These are phyloP conservation scores for Drosophila obscura DNA, from an alignment of 1,140 invertebrate genomes.

Conservation along the genomic window DNA sequence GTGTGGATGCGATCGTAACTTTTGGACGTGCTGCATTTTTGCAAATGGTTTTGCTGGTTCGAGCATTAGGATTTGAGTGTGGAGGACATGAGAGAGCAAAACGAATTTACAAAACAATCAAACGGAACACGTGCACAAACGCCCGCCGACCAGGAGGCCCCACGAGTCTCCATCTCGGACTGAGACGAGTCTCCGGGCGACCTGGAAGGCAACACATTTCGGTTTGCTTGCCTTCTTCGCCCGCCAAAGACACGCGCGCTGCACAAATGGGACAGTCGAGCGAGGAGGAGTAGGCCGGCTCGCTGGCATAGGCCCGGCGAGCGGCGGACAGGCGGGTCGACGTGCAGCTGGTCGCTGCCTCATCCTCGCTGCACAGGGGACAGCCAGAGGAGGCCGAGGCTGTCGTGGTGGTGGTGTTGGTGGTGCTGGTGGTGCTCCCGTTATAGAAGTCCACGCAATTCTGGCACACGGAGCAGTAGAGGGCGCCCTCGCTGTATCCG, in stretches of 20 bases:
- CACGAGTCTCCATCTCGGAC: slow-evolving; percentile 16
- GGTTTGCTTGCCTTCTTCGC: slow-evolving; percentile 82
- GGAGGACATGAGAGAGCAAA: slow-evolving; percentile 85
- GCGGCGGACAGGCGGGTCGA: neutral
- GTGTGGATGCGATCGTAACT: slow-evolving; percentile 28
- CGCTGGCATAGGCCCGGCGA: too few relatives aligned
- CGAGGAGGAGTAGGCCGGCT: slow-evolving; percentile 50
- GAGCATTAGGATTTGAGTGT: slow-evolving; percentile 32
- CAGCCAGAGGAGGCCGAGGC: slow-evolving; percentile 59
- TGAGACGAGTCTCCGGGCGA: slow-evolving; percentile 12
- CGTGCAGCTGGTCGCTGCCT: slow-evolving; percentile 23
- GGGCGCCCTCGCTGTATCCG: slow-evolving; percentile 71
- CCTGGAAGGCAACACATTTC: slow-evolving; percentile 53
- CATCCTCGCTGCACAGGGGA: slow-evolving; percentile 66
- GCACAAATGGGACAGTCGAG: slow-evolving; percentile 74
- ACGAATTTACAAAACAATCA: slow-evolving; percentile 83
- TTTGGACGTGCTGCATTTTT: slow-evolving; percentile 62
- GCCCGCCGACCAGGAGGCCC: slow-evolving; percentile 37
- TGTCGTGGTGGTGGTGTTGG: slow-evolving; percentile 69
- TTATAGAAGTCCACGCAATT: slow-evolving; percentile 59
- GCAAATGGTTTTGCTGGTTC: slow-evolving; percentile 45
- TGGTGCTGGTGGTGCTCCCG: slow-evolving; percentile 53
- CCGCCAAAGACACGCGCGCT: slow-evolving; percentile 48
- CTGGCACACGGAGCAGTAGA: slow-evolving; percentile 74
- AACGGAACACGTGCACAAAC: slow-evolving; percentile 78